These are phyloP conservation scores for Drosophila kohkoa DNA, from an alignment of 1,140 invertebrate genomes.

Conservation along the genomic window DNA sequence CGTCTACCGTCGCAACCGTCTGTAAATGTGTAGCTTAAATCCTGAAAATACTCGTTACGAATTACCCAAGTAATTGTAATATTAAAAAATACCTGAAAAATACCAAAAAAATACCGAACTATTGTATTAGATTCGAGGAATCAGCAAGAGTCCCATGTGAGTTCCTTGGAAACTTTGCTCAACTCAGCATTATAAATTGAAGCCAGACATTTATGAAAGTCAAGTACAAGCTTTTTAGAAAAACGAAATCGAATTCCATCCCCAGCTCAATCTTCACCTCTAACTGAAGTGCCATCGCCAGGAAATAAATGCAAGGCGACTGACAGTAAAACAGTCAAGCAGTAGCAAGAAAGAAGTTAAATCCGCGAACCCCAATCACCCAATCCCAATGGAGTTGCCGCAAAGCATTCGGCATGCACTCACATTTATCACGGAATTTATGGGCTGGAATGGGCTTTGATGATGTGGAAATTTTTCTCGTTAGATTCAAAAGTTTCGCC, in stretches of 20 bases:
- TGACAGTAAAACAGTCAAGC: slow-evolving; percentile 33
- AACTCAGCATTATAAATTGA: slow-evolving; percentile 16
- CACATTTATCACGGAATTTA: slow-evolving; percentile 84
- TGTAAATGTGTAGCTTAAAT: slow-evolving; percentile 35
- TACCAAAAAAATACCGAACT: slow-evolving; percentile 59
- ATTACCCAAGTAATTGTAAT: slow-evolving; percentile 53
- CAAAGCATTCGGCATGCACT: slow-evolving; percentile 49
- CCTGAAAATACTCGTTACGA: slow-evolving; percentile 54
- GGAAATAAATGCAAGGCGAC: slow-evolving; percentile 14
- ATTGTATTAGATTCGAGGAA: slow-evolving; percentile 61
- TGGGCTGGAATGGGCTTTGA: slow-evolving; percentile 84
- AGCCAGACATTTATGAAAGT: slow-evolving; percentile 73
- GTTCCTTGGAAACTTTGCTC: slow-evolving; percentile 18
- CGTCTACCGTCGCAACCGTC: slow-evolving; percentile 68
- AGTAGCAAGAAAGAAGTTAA: slow-evolving; percentile 48
- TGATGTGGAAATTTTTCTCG: slow-evolving; percentile 84
- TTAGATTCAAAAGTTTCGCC: slow-evolving; percentile 78
- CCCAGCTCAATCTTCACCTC: slow-evolving; percentile 4
- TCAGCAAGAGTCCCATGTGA: slow-evolving; percentile 44
- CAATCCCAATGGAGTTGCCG: slow-evolving; percentile 47
- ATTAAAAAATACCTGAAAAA: slow-evolving; percentile 44
- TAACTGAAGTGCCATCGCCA: slow-evolving; percentile 2
- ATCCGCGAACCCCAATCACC: slow-evolving; percentile 21
- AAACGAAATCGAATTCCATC: slow-evolving; percentile 63
- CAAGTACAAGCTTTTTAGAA: slow-evolving; percentile 36